Conservation (phyloP, 1,140 invertebrate genomes). For the Drosophila littoralis region DNA sequence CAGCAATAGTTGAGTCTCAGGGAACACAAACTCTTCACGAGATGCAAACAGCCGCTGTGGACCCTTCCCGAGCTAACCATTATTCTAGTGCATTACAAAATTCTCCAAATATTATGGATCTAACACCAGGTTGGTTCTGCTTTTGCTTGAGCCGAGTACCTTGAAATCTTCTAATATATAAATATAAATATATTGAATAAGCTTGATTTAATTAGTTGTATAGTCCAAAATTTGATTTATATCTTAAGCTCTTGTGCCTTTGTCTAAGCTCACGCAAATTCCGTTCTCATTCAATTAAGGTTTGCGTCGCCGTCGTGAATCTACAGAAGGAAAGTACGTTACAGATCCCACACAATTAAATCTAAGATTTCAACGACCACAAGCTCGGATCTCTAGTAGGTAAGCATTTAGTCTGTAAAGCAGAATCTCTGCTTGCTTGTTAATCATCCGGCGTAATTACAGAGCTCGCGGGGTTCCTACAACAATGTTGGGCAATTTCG, state of each 20-base stretch:
- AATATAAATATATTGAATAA: not conserved
- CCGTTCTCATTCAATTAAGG: conserved; percentile 45
- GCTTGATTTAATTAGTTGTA: no score
- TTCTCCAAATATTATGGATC: conserved; percentile 72
- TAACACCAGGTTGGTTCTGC: conserved; percentile 84
- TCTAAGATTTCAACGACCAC: conserved; percentile 89
- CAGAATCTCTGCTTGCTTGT: not conserved
- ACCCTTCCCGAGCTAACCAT: conserved; percentile 31
- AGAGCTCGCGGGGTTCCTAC: conserved; percentile 67
- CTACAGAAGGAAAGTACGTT: conserved; percentile 89
- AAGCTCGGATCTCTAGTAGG: conserved; percentile 82
- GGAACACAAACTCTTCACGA: conserved; percentile 20
- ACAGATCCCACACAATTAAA: conserved; percentile 90
- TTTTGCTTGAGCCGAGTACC: not conserved
- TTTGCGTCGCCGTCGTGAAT: conserved; percentile 88
- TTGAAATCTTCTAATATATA: no score
- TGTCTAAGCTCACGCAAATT: no score
- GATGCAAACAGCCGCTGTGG: conserved; percentile 8
- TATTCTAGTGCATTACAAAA: conserved; percentile 57
- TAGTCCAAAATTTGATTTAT: no score
- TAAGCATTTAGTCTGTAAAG: conserved; percentile 16
- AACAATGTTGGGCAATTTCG: conserved; percentile 58
- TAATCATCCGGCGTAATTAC: not conserved
- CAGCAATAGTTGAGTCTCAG: not conserved
- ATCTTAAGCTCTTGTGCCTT: no score